phyloP scores from a whole-genome alignment of 1,140 invertebrate genomes.

The Drosophila funebris region DNA sequence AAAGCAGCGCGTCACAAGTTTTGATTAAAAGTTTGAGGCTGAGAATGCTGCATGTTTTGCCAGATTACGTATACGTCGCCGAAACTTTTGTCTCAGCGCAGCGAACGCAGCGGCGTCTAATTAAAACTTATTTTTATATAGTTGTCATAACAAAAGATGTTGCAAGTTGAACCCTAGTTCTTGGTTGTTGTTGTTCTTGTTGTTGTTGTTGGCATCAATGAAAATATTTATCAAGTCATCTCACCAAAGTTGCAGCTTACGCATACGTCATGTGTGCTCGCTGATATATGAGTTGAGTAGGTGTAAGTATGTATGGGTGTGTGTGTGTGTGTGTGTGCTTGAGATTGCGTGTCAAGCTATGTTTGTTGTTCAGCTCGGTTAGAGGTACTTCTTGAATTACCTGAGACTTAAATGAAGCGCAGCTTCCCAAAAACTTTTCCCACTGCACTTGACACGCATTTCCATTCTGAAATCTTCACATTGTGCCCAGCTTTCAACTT shows the following conservation, averaged over 20 bases:
- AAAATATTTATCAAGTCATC: slow-evolving; percentile 74
- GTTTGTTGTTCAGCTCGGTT: slow-evolving; percentile 29
- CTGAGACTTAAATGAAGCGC: slow-evolving; percentile 66
- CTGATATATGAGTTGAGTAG: background rate
- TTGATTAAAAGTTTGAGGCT: slow-evolving; percentile 67
- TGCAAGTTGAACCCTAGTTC: background rate
- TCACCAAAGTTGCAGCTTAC: slow-evolving; percentile 51
- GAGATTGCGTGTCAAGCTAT: slow-evolving; percentile 51
- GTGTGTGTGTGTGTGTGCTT: background rate
- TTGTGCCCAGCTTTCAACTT: background rate
- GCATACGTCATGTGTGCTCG: slow-evolving; percentile 45
- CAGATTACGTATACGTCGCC: slow-evolving; percentile 64
- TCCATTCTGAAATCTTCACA: background rate
- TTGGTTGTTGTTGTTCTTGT: slow-evolving; percentile 25
- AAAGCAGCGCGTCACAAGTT: slow-evolving; percentile 59
- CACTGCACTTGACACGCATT: slow-evolving; percentile 64
- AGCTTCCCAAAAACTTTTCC: slow-evolving; percentile 41
- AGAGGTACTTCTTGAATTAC: slow-evolving; percentile 2
- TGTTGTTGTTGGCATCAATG: slow-evolving; percentile 58
- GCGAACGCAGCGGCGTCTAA: slow-evolving; percentile 57
- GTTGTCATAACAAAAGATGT: slow-evolving; percentile 45
- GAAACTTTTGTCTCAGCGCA: slow-evolving; percentile 45
- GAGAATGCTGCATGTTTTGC: slow-evolving; percentile 4
- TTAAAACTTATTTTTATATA: slow-evolving; percentile 66
- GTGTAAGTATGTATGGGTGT: background rate